Conservation (phyloP, 2,797 vertebrate species). For the Manis crassicaudata region DNA sequence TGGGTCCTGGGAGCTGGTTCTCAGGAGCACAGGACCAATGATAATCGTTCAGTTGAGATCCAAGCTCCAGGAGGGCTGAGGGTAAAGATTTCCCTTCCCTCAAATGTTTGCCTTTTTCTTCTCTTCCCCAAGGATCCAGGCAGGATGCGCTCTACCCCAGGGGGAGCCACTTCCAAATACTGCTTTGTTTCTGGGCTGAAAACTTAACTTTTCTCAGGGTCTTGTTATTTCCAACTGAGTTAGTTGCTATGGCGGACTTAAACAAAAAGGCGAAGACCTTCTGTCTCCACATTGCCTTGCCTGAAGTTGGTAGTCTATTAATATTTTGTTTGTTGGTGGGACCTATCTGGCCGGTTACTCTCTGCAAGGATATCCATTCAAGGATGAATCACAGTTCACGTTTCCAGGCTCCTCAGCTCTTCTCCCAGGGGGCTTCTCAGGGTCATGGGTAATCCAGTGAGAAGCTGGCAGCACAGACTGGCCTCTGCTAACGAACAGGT, state of each 20-base stretch:
- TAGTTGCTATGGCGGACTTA: not conserved
- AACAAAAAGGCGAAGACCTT: not conserved
- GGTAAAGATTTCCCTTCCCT: not conserved
- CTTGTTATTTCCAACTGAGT: not conserved
- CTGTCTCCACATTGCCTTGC: not conserved
- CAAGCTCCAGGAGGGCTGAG: not conserved
- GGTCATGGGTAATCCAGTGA: not conserved
- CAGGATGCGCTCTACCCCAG: not conserved
- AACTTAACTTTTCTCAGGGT: not conserved
- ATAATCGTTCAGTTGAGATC: not conserved
- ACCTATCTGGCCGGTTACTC: not conserved
- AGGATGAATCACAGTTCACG: not conserved
- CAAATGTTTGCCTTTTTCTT: constrained; percentile 8
- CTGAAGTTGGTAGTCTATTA: not conserved
- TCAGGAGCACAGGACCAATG: not conserved
- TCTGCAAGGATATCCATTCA: not conserved
- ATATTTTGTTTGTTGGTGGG: not conserved
- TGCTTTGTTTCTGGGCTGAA: not conserved
- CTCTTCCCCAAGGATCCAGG: not conserved
- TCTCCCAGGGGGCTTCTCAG: not conserved
- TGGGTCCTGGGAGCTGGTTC: constrained; percentile 6
- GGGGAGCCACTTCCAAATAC: not conserved
- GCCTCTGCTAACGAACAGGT: not conserved
- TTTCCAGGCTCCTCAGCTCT: not conserved
- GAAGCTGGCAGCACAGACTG: not conserved